phyloP scores from a whole-genome alignment of 1,140 invertebrate genomes.

The Platyscapa corneri region DNA sequence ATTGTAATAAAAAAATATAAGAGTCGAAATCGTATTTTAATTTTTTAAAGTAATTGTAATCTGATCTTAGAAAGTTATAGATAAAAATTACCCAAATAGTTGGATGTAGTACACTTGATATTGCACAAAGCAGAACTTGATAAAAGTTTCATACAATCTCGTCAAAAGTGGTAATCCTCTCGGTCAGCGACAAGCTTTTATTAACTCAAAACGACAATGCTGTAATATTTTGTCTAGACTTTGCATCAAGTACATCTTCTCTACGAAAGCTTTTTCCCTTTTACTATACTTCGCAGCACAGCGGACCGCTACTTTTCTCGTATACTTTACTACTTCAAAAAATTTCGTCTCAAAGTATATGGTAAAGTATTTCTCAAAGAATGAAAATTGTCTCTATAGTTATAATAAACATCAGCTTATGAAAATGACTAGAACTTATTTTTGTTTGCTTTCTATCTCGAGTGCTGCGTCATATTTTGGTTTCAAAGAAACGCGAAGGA shows the following conservation, averaged over 20 bases:
- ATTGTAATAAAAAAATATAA: no score
- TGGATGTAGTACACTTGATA: not conserved
- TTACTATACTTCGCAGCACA: not conserved
- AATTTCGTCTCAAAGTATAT: not conserved
- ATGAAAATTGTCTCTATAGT: not conserved
- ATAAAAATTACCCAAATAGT: not conserved
- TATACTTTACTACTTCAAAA: not conserved
- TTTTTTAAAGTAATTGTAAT: not conserved
- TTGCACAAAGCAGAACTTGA: slow-evolving; percentile 21
- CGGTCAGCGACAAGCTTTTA: slow-evolving; percentile 41
- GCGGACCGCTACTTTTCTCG: not conserved
- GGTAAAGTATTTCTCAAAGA: not conserved
- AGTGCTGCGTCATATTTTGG: no score
- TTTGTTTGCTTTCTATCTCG: no score
- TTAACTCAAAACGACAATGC: slow-evolving; percentile 42
- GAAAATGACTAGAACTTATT: no score
- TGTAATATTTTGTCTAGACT: slow-evolving; percentile 10
- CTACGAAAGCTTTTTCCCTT: not conserved
- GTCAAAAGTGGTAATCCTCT: slow-evolving; percentile 31
- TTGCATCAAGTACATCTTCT: slow-evolving; percentile 36
- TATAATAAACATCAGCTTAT: not conserved
- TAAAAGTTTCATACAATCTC: slow-evolving; percentile 47
- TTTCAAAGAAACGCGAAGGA: no score
- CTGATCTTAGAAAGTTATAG: not conserved
- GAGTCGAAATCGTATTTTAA: no score